phyloP scores from a whole-genome alignment of 92 coral and sea anemone species.

The Muricea muricata region DNA sequence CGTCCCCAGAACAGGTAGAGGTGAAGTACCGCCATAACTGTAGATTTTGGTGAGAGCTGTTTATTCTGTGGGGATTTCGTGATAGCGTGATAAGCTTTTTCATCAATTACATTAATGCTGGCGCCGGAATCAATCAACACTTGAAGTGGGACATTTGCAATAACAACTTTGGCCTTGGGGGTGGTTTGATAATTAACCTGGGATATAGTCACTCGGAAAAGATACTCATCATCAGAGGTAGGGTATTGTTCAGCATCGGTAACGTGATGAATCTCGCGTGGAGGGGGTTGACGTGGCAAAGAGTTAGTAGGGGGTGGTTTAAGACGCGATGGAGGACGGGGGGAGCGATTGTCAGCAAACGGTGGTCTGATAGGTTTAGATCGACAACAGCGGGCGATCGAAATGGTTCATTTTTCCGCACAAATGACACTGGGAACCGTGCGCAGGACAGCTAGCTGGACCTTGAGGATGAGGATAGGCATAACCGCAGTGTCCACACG shows the following conservation, averaged over 20 bases:
- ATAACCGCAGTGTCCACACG: slow-evolving; percentile 14
- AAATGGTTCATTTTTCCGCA: slow-evolving; percentile 20
- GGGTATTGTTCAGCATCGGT: neutral
- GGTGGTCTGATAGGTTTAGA: no score
- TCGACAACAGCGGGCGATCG: neutral
- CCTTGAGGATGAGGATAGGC: slow-evolving; percentile 22
- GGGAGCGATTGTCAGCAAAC: no score
- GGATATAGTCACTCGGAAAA: neutral
- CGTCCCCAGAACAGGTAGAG: neutral
- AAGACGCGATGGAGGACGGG: no score
- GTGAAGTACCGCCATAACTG: neutral
- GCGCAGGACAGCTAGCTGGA: slow-evolving; percentile 10
- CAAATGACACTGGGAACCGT: slow-evolving; percentile 6
- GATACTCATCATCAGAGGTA: slow-evolving; percentile 6
- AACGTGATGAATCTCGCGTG: neutral
- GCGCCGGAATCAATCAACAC: slow-evolving; percentile 47
- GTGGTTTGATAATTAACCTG: neutral
- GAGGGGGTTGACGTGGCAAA: neutral
- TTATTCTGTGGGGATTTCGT: neutral
- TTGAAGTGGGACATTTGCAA: neutral
- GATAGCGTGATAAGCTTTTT: slow-evolving; percentile 5
- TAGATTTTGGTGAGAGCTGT: neutral
- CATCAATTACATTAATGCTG: slow-evolving; percentile 41
- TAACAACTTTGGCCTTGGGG: slow-evolving; percentile 6
- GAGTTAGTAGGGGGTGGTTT: no score